Conservation (phyloP, 2,113 vertebrate genomes). For the Dolichotis patagonum region DNA sequence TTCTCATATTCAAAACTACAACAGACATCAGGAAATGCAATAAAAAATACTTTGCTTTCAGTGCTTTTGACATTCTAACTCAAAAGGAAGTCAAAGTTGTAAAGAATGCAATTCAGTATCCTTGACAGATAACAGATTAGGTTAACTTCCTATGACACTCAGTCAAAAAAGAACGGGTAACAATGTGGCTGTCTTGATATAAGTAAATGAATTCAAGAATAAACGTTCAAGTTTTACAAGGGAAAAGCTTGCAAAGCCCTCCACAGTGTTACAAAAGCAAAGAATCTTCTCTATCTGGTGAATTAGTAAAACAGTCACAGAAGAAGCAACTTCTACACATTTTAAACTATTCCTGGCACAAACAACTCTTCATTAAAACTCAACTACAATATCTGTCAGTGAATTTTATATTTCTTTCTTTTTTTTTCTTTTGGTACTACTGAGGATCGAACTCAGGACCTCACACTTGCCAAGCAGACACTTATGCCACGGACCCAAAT, state of each 20-base stretch:
- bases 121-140: slow-evolving; percentile 50
- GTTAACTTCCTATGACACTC: slow-evolving; percentile 59
- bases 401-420: neutral
- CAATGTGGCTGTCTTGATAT: slow-evolving; percentile 49
- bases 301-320: slow-evolving; percentile 52
- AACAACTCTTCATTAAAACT: neutral
- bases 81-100: slow-evolving; percentile 67
- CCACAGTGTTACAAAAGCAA: neutral
- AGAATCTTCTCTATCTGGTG: slow-evolving; percentile 46
- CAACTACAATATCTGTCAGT: neutral
- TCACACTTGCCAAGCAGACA: no score
- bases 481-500: no score
- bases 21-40: neutral
- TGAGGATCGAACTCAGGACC: no score
- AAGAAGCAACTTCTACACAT: slow-evolving; percentile 18
- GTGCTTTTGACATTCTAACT: slow-evolving; percentile 54
- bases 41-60: slow-evolving; percentile 9
- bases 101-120: slow-evolving; percentile 49
- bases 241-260: neutral
- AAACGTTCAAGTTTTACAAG: slow-evolving; percentile 73
- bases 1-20: neutral
- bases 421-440: no score
- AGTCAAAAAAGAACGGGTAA: slow-evolving; percentile 58
- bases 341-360: neutral
- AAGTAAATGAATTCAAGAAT: slow-evolving; percentile 71